Evolutionary conservation across 1,140 invertebrate genomes (phyloP).

Genomic region (Drosophila insularis): DNA sequence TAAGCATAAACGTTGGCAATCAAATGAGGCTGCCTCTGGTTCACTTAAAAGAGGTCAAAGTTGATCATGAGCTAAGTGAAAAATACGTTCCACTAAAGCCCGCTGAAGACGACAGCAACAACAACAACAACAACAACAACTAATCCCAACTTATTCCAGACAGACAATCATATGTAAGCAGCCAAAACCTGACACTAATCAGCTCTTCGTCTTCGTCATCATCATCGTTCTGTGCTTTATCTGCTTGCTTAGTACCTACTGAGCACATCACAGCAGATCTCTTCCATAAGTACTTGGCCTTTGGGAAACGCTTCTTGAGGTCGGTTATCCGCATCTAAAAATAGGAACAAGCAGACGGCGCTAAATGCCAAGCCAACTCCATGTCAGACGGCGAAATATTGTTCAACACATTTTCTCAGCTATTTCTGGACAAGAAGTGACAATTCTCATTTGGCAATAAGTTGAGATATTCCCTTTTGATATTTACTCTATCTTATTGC

Average conservation of each 20-base stretch:
- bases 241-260: constrained; percentile 39
- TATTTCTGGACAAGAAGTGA: constrained; percentile 15
- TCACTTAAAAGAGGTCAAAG: constrained; percentile 74
- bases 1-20: constrained; percentile 73
- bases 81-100: constrained; percentile 23
- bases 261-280: constrained; percentile 22
- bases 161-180: constrained; percentile 45
- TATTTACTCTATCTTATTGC: neutral
- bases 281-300: neutral
- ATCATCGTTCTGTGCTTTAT: constrained; percentile 10
- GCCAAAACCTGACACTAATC: constrained; percentile 50
- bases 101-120: too few species aligned
- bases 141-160: constrained; percentile 37
- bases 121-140: constrained; percentile 12
- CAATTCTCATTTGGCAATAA: constrained; percentile 12
- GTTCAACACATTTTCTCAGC: neutral
- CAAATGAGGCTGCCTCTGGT: constrained; percentile 64
- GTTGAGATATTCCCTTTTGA: neutral
- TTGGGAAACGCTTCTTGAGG: neutral
- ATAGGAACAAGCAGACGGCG: neutral
- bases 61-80: constrained; percentile 60
- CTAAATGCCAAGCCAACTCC: constrained; percentile 8
- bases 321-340: constrained; percentile 3
- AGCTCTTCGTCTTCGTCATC: constrained; percentile 22
- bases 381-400: constrained; percentile 4